Conservation (phyloP, 1,140 invertebrate species). For the Drosophila tristis region DNA sequence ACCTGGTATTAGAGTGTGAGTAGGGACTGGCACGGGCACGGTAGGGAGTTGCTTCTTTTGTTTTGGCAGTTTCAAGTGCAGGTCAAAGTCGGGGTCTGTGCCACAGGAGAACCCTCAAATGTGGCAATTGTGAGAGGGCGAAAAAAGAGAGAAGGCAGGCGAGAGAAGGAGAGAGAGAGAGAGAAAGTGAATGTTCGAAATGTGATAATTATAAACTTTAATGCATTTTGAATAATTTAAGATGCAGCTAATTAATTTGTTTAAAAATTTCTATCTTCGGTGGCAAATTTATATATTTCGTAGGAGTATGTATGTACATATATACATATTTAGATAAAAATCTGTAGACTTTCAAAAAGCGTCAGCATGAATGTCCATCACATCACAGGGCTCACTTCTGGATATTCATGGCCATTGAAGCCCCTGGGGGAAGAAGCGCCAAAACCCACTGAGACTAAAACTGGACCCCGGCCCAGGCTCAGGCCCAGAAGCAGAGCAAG, state of each 20-base stretch:
- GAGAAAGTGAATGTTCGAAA: too few species aligned
- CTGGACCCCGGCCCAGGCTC: slow-evolving; percentile 22
- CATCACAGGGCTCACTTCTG: neutral
- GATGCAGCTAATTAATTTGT: too few species aligned
- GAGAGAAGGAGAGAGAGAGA: neutral
- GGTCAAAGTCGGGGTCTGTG: slow-evolving; percentile 43
- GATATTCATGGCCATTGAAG: slow-evolving; percentile 11
- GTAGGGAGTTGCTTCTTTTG: slow-evolving; percentile 17
- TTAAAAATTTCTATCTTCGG: neutral
- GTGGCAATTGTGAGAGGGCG: slow-evolving; percentile 16
- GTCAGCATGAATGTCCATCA: slow-evolving; percentile 24
- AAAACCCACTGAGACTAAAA: slow-evolving; percentile 41
- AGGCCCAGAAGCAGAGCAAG: too few species aligned
- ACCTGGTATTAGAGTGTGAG: too few species aligned
- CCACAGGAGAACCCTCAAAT: slow-evolving; percentile 12
- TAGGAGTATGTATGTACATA: neutral
- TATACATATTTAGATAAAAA: slow-evolving; percentile 1
- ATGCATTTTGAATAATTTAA: too few species aligned
- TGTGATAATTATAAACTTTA: too few species aligned
- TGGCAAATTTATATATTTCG: neutral
- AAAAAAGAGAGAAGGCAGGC: neutral
- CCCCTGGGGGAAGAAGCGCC: slow-evolving; percentile 26
- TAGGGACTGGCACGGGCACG: neutral
- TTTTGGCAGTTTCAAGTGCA: slow-evolving; percentile 41
- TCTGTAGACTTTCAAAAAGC: slow-evolving; percentile 13